phyloP scores from a whole-genome alignment of 2,797 vertebrate species.

The Balearica regulorum region DNA sequence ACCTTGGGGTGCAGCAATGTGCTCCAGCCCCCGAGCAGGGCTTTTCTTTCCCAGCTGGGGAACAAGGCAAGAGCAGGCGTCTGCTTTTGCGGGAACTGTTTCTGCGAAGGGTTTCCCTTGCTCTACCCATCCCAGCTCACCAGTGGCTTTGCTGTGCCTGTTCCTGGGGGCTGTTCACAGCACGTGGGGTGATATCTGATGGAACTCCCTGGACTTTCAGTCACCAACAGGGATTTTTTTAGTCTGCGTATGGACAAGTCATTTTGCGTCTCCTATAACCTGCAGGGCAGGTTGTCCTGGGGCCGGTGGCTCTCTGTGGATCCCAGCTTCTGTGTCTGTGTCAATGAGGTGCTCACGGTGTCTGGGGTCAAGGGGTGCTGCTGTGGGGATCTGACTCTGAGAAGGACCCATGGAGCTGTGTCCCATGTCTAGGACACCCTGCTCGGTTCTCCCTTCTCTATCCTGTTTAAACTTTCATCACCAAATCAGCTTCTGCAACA shows the following conservation, averaged over 20 bases:
- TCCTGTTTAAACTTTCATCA: conserved; percentile 4
- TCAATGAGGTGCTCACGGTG: not conserved
- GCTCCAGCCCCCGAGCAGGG: not conserved
- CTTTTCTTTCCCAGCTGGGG: not conserved
- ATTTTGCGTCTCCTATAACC: not conserved
- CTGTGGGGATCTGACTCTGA: rapidly evolving
- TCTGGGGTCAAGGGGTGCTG: rapidly evolving
- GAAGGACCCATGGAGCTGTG: rapidly evolving
- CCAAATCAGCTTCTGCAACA: not conserved
- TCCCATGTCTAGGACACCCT: not conserved
- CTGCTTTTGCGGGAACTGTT: not conserved
- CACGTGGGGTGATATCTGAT: rapidly evolving
- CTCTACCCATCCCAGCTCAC: not conserved
- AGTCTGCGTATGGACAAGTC: not conserved
- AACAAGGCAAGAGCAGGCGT: not conserved
- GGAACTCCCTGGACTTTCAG: not conserved
- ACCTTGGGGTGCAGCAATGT: not conserved
- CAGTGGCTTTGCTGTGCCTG: rapidly evolving
- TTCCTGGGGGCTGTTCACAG: not conserved
- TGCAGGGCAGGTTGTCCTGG: not conserved
- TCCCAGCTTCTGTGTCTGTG: not conserved
- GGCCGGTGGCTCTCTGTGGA: not conserved
- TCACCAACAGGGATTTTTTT: not conserved
- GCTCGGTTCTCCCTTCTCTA: not conserved
- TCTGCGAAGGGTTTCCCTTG: not conserved